Conservation (phyloP, 2,113 vertebrate species). For the Kryptolebias marmoratus region DNA sequence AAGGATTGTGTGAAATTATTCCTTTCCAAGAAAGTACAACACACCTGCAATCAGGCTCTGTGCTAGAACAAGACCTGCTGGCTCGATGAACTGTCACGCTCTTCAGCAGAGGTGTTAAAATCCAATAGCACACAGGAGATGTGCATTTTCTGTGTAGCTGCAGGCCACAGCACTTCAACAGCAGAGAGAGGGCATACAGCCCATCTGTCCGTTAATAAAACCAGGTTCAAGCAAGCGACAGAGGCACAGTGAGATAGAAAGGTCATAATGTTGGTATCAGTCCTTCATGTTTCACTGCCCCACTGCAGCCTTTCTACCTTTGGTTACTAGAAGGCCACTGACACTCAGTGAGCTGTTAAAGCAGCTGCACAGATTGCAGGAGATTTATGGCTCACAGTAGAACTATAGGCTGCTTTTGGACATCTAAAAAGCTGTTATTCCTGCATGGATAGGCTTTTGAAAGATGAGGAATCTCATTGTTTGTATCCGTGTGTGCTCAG, state of each 20-base stretch:
- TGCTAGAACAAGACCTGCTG: not conserved
- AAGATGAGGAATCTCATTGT: not conserved
- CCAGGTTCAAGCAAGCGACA: conserved; percentile 37
- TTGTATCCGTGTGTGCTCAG: conserved; percentile 21
- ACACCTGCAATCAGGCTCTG: not conserved
- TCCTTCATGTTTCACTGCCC: conserved; percentile 61
- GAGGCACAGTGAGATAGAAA: not conserved
- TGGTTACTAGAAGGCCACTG: conserved; percentile 24
- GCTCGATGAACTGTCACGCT: not conserved
- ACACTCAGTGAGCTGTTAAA: conserved; percentile 53
- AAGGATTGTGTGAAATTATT: too few relatives aligned
- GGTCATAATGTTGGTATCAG: conserved; percentile 43
- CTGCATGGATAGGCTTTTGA: not conserved
- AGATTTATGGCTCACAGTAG: conserved; percentile 38
- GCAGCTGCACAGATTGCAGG: conserved; percentile 20
- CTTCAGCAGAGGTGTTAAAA: conserved; percentile 35
- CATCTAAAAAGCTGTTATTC: conserved; percentile 11
- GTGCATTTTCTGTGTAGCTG: conserved; percentile 57
- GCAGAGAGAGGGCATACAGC: conserved; percentile 49
- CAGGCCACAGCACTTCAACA: conserved; percentile 53
- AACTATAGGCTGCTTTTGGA: conserved; percentile 26
- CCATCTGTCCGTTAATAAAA: conserved; percentile 74
- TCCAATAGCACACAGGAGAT: conserved; percentile 54
- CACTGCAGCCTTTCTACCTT: conserved; percentile 43
- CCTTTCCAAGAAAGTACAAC: conserved; percentile 4